Conservation (phyloP, 1,140 invertebrate species). For the Heliconius eleuchia region DNA sequence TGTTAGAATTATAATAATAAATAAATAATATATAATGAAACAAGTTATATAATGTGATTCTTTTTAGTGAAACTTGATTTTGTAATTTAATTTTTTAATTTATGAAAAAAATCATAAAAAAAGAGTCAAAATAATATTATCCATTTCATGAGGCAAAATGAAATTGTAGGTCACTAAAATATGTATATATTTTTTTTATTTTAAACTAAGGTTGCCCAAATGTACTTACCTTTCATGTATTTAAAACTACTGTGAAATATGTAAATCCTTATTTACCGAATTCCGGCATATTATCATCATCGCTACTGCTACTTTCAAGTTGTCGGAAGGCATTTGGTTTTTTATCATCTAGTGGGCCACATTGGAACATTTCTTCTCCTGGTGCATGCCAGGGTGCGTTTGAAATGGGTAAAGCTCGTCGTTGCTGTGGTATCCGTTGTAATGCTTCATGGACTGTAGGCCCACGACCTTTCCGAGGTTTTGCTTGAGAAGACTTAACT, state of each 20-base stretch:
- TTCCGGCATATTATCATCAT: conserved; percentile 72
- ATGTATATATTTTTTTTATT: too few species aligned
- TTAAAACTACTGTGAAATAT: conserved; percentile 30
- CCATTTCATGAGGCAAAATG: too few species aligned
- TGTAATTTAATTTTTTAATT: too few species aligned
- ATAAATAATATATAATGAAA: too few species aligned
- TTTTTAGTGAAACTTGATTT: too few species aligned
- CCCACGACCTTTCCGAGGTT: conserved; percentile 64
- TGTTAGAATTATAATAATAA: too few species aligned
- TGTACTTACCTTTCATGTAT: conserved; percentile 22
- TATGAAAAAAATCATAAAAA: too few species aligned
- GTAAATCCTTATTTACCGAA: conserved; percentile 57
- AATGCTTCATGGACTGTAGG: conserved; percentile 77
- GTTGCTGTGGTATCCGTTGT: conserved; percentile 73
- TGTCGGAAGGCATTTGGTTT: conserved; percentile 53
- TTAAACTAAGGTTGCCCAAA: not conserved
- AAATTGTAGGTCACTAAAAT: too few species aligned
- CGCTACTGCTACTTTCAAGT: conserved; percentile 69
- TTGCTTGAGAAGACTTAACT: conserved; percentile 63
- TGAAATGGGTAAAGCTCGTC: conserved; percentile 50
- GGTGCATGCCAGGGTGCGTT: conserved; percentile 74
- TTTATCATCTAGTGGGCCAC: conserved; percentile 63
- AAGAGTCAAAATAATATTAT: too few species aligned
- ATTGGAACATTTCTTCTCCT: conserved; percentile 70
- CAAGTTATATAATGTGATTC: too few species aligned